Evolutionary conservation across 2,113 vertebrate genomes (phyloP).

Genomic region (Dendropsophus ebraccatus): DNA sequence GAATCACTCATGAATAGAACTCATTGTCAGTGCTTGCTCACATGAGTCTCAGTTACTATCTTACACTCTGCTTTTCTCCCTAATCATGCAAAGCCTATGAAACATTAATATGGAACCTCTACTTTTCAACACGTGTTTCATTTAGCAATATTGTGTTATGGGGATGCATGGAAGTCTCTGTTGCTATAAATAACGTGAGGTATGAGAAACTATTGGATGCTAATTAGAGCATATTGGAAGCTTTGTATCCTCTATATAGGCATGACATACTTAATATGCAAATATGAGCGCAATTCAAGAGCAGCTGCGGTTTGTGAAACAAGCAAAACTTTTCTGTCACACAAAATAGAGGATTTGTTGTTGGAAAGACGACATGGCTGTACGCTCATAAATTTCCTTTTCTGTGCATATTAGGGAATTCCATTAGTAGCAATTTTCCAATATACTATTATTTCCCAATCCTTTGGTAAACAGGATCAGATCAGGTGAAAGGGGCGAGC

Average conservation of each 20-base stretch:
- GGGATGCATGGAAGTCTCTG: background rate
- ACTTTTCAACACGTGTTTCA: background rate
- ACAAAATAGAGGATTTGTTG: slow-evolving; percentile 7
- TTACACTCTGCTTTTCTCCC: slow-evolving; percentile 25
- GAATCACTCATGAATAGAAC: slow-evolving; percentile 41
- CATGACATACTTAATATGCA: slow-evolving; percentile 52
- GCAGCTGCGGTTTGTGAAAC: slow-evolving; percentile 45
- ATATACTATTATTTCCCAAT: background rate
- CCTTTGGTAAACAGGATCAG: background rate
- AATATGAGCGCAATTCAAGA: slow-evolving; percentile 30
- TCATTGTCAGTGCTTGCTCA: slow-evolving; percentile 47
- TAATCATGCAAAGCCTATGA: slow-evolving; percentile 1
- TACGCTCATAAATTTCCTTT: background rate
- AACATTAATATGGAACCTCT: background rate
- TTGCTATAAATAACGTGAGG: background rate
- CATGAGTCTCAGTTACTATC: slow-evolving; percentile 40
- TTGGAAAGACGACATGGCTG: background rate
- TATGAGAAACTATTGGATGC: slow-evolving; percentile 6
- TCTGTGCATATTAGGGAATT: background rate
- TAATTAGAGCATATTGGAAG: slow-evolving; percentile 4
- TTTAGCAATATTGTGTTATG: background rate
- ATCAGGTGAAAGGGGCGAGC: background rate
- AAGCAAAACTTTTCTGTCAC: slow-evolving; percentile 33
- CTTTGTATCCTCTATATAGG: slow-evolving; percentile 16
- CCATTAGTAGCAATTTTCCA: background rate